Conservation (phyloP, 1,140 invertebrate species). For the Probaryconus sp. region DNA sequence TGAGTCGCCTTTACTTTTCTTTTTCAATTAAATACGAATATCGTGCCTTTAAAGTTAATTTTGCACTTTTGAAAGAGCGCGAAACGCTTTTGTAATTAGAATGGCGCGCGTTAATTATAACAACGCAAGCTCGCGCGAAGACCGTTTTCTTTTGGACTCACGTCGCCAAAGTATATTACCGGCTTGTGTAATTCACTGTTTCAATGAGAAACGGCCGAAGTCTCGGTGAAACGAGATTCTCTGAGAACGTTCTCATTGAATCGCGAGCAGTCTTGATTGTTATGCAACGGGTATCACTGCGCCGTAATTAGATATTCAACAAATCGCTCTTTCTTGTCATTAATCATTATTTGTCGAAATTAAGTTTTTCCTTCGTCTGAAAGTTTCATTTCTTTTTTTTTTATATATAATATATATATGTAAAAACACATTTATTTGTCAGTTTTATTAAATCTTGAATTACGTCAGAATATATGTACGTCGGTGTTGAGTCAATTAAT, state of each 20-base stretch:
- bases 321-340: conserved; percentile 19
- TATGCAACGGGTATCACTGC: conserved; percentile 42
- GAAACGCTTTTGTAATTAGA: conserved; percentile 56
- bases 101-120: conserved; percentile 56
- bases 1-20: conserved; percentile 35
- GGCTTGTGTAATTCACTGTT: conserved; percentile 33
- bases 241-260: conserved; percentile 61
- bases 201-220: conserved; percentile 26
- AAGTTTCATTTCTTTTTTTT: too few relatives aligned
- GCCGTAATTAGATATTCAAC: conserved; percentile 32
- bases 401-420: too few relatives aligned
- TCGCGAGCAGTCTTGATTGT: conserved; percentile 32
- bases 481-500: too few relatives aligned
- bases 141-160: conserved; percentile 48
- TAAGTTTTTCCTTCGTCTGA: too few relatives aligned
- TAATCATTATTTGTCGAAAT: background rate
- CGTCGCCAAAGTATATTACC: conserved; percentile 46
- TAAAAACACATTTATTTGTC: too few relatives aligned
- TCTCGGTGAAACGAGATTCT: conserved; percentile 55
- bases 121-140: conserved; percentile 35
- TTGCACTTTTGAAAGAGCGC: conserved; percentile 27
- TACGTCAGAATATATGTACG: too few relatives aligned
- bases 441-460: too few relatives aligned
- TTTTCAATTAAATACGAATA: conserved; percentile 50
- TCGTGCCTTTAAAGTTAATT: conserved; percentile 39